phyloP scores from a whole-genome alignment of 1,140 invertebrate species.

The Caerostris darwini region DNA sequence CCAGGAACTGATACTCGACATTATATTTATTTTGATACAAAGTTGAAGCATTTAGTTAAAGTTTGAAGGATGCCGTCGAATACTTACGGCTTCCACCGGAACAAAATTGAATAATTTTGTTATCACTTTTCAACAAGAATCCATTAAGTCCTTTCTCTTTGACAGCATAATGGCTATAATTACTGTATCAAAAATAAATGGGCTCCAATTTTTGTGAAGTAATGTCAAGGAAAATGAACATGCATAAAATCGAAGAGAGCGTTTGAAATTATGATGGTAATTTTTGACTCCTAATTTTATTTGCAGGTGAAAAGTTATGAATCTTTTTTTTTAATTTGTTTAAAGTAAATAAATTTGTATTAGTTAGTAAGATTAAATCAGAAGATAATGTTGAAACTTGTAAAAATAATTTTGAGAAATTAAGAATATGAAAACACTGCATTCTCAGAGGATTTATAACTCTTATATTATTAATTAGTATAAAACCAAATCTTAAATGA shows the following conservation, averaged over 20 bases:
- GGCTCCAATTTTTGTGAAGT: background rate
- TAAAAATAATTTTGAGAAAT: too few relatives aligned
- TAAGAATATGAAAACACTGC: too few relatives aligned
- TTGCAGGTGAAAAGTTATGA: background rate
- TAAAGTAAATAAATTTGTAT: too few relatives aligned
- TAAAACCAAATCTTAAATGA: too few relatives aligned
- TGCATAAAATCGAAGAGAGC: background rate
- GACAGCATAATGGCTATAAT: conserved; percentile 13
- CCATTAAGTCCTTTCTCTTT: background rate
- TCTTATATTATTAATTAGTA: too few relatives aligned
- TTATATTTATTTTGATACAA: background rate
- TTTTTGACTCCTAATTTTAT: background rate
- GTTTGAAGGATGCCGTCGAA: background rate
- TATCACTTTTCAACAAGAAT: background rate
- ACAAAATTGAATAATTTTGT: background rate
- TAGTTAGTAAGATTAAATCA: too few relatives aligned
- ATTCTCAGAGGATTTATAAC: too few relatives aligned
- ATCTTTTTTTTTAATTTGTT: background rate
- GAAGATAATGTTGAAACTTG: too few relatives aligned
- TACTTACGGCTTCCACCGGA: background rate
- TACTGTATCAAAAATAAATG: conserved; percentile 15
- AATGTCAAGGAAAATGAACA: background rate
- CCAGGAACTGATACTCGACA: too few relatives aligned
- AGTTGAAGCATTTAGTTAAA: background rate
- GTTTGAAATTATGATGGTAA: background rate